Evolutionary conservation across 2,888 invertebrate species (phyloP), one percentile per base, ranked within the genome.

Genomic region (Hemithea aestivaria): DNA sequence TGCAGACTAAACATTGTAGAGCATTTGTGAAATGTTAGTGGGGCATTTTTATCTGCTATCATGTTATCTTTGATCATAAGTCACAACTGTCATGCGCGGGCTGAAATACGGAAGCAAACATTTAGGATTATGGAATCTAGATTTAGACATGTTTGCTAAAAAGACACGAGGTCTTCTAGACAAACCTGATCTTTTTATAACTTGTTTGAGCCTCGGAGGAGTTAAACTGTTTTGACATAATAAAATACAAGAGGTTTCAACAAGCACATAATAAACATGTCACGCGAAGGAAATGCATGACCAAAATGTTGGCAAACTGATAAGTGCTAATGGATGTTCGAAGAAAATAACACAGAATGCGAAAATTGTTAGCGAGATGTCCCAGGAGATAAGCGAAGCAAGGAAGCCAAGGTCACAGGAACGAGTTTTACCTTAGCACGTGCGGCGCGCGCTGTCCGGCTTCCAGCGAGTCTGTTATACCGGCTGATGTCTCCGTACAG

Each of bases 361-460:
- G 42, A 31, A 46, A 47, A 46, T 27, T 41, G 44, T 36, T 42
- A 37, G 43, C 48, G 33, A 40, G 45, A 43, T 42, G 42, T 40
- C 36, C 46, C 40, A 45, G 45, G 36, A 46, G 46, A 48, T 50
- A 50, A 61, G 58, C 56, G 55, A 58, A 55, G 58, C 55, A 52
- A 66, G 67, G 67, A 58, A 57, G 58, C 53, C 59, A 69, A 74
- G 73, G 71, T 68, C 66, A 65, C 61, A 46, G 51, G 50, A 58
- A 57, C 50, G 51, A 44, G 58, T 53, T 61, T 66, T 78, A 83
- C 82, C 82, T 81, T 66, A 83, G 67, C 80, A 80, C 69, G 71
- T 74, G 73, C 65, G 62, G 58, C 43, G 61, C 59, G 42, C 58
- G 58, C 51, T 56, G 56, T 39, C 33, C 38, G 42, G 46, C 54